A percentile compares a stretch with the other conserved stretches of the same genome.
These are phyloP conservation scores for Ectemnius cavifrons DNA, from an alignment of 2,888 invertebrate genomes.

Conservation along the genomic window DNA sequence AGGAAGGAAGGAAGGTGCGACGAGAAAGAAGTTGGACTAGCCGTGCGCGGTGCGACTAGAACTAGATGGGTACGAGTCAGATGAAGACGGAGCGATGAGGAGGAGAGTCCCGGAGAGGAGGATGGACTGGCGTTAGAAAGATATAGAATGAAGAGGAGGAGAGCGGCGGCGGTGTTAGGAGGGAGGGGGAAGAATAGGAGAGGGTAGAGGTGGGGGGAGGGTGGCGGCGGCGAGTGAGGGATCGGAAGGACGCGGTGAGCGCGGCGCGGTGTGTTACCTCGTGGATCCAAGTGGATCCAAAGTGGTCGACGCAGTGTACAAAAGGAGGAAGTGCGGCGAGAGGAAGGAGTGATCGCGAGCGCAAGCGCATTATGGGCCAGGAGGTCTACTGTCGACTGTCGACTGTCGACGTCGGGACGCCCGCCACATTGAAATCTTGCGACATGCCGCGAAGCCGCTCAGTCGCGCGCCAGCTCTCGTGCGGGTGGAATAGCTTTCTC, in stretches of 20 bases:
- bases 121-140: not conserved
- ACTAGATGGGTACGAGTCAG: too few species aligned
- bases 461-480: slow-evolving; percentile 76
- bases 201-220: slow-evolving; percentile 14
- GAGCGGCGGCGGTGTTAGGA: not conserved
- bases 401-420: slow-evolving; percentile 41
- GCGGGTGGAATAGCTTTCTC: slow-evolving; percentile 57
- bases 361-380: slow-evolving; percentile 64
- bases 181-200: not conserved
- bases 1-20: not conserved
- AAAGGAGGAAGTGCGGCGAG: slow-evolving; percentile 57
- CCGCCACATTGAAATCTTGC: slow-evolving; percentile 77
- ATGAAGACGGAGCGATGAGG: not conserved
- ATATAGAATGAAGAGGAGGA: not conserved
- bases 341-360: slow-evolving; percentile 67
- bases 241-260: slow-evolving; percentile 20
- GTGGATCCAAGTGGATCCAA: slow-evolving; percentile 22
- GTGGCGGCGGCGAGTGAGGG: slow-evolving; percentile 3
- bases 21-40: not conserved
- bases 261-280: slow-evolving; percentile 35
- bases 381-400: slow-evolving; percentile 55
- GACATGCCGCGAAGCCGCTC: slow-evolving; percentile 73
- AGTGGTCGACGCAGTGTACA: slow-evolving; percentile 19
- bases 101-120: not conserved
- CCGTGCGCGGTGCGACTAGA: too few species aligned